Percentiles rank a stretch among this genome's conserved stretches.
phyloP scores from a whole-genome alignment of 2,888 invertebrate species.

The Endomychus coccineus region DNA sequence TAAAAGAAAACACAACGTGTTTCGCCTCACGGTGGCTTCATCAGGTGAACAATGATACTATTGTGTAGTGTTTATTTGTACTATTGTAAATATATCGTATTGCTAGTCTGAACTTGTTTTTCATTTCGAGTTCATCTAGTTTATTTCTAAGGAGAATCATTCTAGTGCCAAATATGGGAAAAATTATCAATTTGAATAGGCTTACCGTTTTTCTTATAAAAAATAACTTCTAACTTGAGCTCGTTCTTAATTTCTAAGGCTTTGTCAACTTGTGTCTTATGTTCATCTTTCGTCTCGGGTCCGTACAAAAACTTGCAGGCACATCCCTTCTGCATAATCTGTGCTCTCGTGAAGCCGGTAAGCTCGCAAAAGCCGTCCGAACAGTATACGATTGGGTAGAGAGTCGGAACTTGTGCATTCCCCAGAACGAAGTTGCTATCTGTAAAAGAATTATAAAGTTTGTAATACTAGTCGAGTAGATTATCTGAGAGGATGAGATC shows the following conservation, averaged over 20 bases:
- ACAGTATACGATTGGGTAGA: constrained; percentile 92
- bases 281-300: constrained; percentile 81
- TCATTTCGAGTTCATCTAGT: no score
- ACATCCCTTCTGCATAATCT: constrained; percentile 95
- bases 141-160: no score
- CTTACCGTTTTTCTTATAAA: constrained; percentile 92
- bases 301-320: constrained; percentile 93
- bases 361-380: constrained; percentile 95
- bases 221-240: constrained; percentile 87
- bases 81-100: no score
- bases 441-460: constrained; percentile 44
- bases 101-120: no score
- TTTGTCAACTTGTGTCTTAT: constrained; percentile 81
- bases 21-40: no score
- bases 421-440: constrained; percentile 95
- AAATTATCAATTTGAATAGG: no score
- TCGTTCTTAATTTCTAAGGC: constrained; percentile 85
- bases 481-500: no score
- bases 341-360: constrained; percentile 86
- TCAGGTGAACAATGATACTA: no score
- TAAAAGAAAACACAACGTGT: no score
- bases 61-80: no score
- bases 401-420: constrained; percentile 82
- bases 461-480: constrained; percentile 4
- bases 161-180: no score